Percentiles rank a stretch among this genome's conserved stretches.
Evolutionary conservation across 2,113 vertebrate species (phyloP).

Genomic region (Eptatretus burgeri): DNA sequence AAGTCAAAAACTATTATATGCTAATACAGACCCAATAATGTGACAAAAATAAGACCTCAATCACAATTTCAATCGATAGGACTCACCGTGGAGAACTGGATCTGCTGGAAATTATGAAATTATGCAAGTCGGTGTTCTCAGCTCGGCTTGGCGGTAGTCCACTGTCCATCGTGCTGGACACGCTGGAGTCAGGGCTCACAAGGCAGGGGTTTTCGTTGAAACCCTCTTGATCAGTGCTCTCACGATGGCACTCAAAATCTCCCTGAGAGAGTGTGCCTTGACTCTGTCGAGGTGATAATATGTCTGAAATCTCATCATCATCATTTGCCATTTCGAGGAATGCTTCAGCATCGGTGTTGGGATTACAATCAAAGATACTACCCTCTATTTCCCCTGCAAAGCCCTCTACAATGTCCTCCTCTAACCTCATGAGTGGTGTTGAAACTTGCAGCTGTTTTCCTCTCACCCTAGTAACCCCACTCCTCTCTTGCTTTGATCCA

Average conservation of each 20-base stretch:
- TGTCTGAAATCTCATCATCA: slow-evolving; percentile 2
- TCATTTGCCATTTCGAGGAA: slow-evolving; percentile 1
- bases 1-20: too few relatives aligned
- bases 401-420: neutral
- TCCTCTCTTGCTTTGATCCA: too few relatives aligned
- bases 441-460: too few relatives aligned
- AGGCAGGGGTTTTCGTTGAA: slow-evolving; percentile 92
- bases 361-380: neutral
- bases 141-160: slow-evolving; percentile 69
- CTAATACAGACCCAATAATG: too few relatives aligned
- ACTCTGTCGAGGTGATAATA: slow-evolving; percentile 26
- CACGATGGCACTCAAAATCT: slow-evolving; percentile 71
- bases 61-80: too few relatives aligned
- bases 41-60: too few relatives aligned
- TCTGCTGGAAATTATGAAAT: slow-evolving; percentile 90
- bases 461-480: too few relatives aligned
- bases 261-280: slow-evolving; percentile 59
- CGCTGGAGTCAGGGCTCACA: slow-evolving; percentile 46
- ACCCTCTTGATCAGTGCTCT: slow-evolving; percentile 66
- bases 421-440: too few relatives aligned
- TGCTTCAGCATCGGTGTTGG: neutral
- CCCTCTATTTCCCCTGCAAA: neutral
- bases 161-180: slow-evolving; percentile 60
- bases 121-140: slow-evolving; percentile 98
- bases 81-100: slow-evolving; percentile 98